Base-by-base conservation (phyloP, 1,140 invertebrate genomes). In the Macrocentrus cingulum region DNA sequence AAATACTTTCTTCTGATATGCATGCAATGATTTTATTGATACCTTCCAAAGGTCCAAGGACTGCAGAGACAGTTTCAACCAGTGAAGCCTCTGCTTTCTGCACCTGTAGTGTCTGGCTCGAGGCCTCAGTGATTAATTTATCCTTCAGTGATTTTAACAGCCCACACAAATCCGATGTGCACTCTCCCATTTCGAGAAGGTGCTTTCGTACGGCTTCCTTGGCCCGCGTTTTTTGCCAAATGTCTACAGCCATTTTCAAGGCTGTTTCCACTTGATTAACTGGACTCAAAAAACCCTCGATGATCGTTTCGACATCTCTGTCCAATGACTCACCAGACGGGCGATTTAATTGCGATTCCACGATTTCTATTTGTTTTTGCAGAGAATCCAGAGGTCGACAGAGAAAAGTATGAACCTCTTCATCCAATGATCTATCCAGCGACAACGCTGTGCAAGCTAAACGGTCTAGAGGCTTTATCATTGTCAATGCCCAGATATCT, bases 271-370 rank as follows among this genome's bases (percentile, higher is more conserved):
- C 64, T 34, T 65, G 63, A 66, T 77, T 74, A 1, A 66, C 60
- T 8, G 77, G 75, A 61, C 71, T 75, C 32, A 78, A 42, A 39
- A 79, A 76, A 20, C 70, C 74, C 64, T 79, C 75, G 4, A 78
- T 61, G 13, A 78, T 73, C 0, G 66, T 69, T 51, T 77, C 61
- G 19, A 62, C 52, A 20, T 62, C 76, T 45, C 75, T 74, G 19
- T 77, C 74, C 7, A 75, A 45, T 1, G 61, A 37, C 51, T 73
- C 69, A 45, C 64, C 66, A 5, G 32, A 53, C 9, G 63, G 55
- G 37, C 71, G 62, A 41, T 60, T 57, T 32, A 77, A 66, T 37
- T 76, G 67, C 0, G 52, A 63, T 45, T 70, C 63, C 0, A 71
- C 56, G 16, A 71, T 22, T 3, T 67, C 61, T 19, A 79, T 70